Percentiles rank a stretch among this genome's conserved stretches.
These are phyloP conservation scores for Dendrophyllia cribrosa DNA, from an alignment of 64 coral and sea anemone genomes.

Conservation along the genomic window DNA sequence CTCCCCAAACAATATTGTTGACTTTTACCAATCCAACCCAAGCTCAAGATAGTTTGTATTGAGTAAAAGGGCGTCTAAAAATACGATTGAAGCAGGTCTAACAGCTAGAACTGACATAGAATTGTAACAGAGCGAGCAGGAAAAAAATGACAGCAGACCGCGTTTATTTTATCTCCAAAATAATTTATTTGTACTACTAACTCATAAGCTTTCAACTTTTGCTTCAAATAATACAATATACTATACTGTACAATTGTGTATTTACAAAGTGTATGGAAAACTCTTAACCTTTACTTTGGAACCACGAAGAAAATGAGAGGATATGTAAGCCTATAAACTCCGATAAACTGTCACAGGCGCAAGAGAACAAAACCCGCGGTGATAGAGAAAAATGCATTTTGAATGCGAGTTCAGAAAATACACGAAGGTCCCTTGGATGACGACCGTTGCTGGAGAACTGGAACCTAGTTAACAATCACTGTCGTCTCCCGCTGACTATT, in stretches of 20 bases:
- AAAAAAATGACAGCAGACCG: no score
- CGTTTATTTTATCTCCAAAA: background rate
- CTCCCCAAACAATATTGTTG: no score
- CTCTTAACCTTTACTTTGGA: background rate
- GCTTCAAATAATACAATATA: background rate
- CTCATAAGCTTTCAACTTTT: background rate
- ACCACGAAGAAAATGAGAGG: background rate
- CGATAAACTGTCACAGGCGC: no score
- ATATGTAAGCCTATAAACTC: no score
- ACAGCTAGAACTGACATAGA: no score
- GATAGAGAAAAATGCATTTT: no score
- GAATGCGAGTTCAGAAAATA: background rate
- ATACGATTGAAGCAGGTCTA: no score
- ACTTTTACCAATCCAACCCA: no score
- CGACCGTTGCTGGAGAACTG: background rate
- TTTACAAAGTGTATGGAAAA: background rate
- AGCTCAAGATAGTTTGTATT: no score
- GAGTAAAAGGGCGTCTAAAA: no score
- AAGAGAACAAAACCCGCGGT: background rate
- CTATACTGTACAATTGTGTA: background rate
- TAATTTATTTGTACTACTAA: slow-evolving; percentile 6
- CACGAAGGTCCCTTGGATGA: background rate
- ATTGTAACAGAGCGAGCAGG: no score
- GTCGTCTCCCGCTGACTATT: slow-evolving; percentile 53
- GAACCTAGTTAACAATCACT: slow-evolving; percentile 73